phyloP scores from a whole-genome alignment of 2,888 invertebrate genomes.

The Poecilobothrus nobilitatus region DNA sequence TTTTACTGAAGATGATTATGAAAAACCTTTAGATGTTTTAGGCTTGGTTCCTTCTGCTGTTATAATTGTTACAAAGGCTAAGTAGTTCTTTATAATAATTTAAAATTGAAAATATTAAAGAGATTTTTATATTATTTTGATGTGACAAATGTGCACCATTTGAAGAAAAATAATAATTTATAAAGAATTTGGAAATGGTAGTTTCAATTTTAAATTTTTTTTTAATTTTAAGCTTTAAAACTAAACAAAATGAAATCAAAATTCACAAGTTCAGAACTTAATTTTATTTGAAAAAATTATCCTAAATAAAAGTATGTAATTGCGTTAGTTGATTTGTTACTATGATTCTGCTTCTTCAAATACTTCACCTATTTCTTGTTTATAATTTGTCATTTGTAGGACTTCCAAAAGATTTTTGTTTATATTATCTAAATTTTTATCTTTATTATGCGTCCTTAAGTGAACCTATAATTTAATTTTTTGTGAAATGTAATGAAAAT shows the following conservation, averaged over 20 bases:
- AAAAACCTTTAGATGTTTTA: conserved; percentile 74
- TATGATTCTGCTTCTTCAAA: no score
- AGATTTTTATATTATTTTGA: conserved; percentile 1
- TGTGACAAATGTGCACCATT: not conserved
- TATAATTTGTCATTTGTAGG: no score
- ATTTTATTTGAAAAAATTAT: no score
- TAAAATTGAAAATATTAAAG: not conserved
- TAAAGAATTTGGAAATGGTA: not conserved
- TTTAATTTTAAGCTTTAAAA: no score
- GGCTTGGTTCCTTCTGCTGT: conserved; percentile 79
- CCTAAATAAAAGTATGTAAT: no score
- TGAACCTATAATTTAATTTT: not conserved
- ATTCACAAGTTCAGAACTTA: no score
- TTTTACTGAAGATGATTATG: conserved; percentile 78
- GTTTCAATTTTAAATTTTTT: no score
- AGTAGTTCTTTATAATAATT: conserved; percentile 12
- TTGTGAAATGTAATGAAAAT: not conserved
- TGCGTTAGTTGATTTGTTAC: no score
- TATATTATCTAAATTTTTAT: not conserved
- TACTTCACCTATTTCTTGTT: no score
- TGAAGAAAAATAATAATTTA: not conserved
- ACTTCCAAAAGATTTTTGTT: no score
- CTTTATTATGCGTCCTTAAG: not conserved
- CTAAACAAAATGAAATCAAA: no score
- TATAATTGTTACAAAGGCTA: conserved; percentile 60